A percentile compares a stretch with the other conserved stretches of the same genome.
Conservation (phyloP, 2,888 invertebrate species). For the Achlya flavicornis region DNA sequence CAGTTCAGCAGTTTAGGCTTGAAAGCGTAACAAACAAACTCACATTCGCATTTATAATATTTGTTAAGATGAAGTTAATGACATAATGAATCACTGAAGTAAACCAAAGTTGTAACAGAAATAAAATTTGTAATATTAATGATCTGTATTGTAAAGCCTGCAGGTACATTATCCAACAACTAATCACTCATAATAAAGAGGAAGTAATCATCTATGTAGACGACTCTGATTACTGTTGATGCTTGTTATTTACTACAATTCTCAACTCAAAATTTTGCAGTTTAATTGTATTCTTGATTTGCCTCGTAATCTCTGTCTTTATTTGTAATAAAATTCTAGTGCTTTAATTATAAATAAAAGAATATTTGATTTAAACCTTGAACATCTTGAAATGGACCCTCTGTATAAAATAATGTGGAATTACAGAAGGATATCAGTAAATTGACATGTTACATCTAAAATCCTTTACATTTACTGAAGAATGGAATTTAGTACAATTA, state of each 20-base stretch:
- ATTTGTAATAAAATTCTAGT: not conserved
- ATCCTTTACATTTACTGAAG: not conserved
- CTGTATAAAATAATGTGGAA: no score
- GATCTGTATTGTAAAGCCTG: not conserved
- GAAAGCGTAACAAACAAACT: no score
- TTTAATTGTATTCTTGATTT: no score
- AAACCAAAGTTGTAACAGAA: not conserved
- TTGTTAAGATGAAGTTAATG: no score
- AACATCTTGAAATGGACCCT: no score
- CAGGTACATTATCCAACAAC: not conserved
- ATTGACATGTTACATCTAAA: no score
- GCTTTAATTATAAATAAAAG: not conserved
- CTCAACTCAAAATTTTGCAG: not conserved
- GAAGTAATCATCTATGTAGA: not conserved
- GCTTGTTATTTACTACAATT: not conserved
- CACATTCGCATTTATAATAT: no score
- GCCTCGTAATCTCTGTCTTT: not conserved
- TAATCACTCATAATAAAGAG: not conserved
- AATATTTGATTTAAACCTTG: no score
- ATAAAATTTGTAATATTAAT: not conserved
- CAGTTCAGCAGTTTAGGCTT: no score
- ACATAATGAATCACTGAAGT: not conserved
- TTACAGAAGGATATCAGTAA: no score
- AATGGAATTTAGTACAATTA: slow-evolving; percentile 20
- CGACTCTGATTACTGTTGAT: not conserved